A percentile compares a stretch with the other conserved stretches of the same genome.
Conservation (phyloP, 2,797 vertebrate species). For the Phoxinus dragarum region DNA sequence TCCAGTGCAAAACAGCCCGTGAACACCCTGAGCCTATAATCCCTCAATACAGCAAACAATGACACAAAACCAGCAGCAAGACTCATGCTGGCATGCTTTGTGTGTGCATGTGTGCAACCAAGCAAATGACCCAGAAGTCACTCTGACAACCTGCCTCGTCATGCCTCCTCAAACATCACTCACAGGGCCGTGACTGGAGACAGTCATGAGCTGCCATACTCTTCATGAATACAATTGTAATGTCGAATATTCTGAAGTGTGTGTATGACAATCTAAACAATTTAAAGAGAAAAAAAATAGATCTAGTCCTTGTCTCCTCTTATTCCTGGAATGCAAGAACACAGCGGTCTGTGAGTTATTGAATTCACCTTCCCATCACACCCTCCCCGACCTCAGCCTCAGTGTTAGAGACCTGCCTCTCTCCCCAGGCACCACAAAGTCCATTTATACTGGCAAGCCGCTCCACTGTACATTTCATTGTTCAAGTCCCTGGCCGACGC, state of each 20-base stretch:
- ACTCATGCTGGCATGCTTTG: slow-evolving; percentile 43
- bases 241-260: neutral
- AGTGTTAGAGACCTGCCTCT: slow-evolving; percentile 50
- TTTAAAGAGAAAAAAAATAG: neutral
- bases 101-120: neutral
- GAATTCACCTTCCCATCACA: slow-evolving; percentile 42
- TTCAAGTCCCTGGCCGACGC: slow-evolving; percentile 60
- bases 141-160: slow-evolving; percentile 38
- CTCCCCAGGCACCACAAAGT: slow-evolving; percentile 50
- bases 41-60: slow-evolving; percentile 11
- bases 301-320: neutral
- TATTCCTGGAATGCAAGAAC: slow-evolving; percentile 32
- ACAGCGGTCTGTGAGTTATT: slow-evolving; percentile 25
- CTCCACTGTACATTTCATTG: slow-evolving; percentile 52
- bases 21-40: slow-evolving; percentile 18
- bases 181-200: slow-evolving; percentile 7
- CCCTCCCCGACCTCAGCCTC: slow-evolving; percentile 34
- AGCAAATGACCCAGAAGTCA: neutral
- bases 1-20: slow-evolving; percentile 9
- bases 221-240: neutral
- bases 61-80: slow-evolving; percentile 34
- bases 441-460: slow-evolving; percentile 59
- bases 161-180: slow-evolving; percentile 38
- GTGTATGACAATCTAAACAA: neutral
- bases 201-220: neutral